Base-by-base conservation (phyloP, 2,888 invertebrate genomes). In the Spilarctia lutea region DNA sequence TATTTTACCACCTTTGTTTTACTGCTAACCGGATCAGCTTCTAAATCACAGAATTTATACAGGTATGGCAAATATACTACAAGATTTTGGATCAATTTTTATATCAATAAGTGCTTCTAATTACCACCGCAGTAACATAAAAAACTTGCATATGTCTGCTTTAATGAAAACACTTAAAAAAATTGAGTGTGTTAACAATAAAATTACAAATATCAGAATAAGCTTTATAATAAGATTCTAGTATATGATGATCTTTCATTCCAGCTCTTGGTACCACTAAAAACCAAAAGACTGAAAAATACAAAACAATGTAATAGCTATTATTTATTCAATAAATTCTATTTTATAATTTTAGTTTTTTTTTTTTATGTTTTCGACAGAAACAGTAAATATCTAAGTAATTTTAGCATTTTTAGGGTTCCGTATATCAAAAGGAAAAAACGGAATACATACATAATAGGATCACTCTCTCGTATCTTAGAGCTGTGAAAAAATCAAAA, bases 311-410 rank as follows among this genome's bases (percentile, higher is more conserved):
- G 74, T 74, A 67, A 78, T 16, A 75, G 73, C 75, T 76, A 75
- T n/a, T 20, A n/a, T n/a, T n/a, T n/a, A n/a, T n/a, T n/a, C n/a
- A n/a, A n/a, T n/a, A n/a, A n/a, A n/a, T n/a, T n/a, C n/a, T n/a
- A n/a, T n/a, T n/a, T n/a, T n/a, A n/a, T n/a, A n/a, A n/a, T n/a
- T n/a, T n/a, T n/a, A n/a, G n/a, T n/a, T n/a, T n/a, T n/a, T n/a
- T n/a, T n/a, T n/a, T n/a, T n/a, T n/a, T 35, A 35, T 35, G 35
- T 86, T 78, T 82, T 74, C 48, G 72, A 71, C 65, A 67, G 73
- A 79, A 72, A 75, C 75, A 73, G 80, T 85, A 85, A 84, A 87
- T 82, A 83, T n/a, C n/a, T n/a, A n/a, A n/a, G n/a, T n/a, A n/a
- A n/a, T n/a, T n/a, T n/a, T n/a, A n/a, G n/a, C n/a, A n/a, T n/a